These are phyloP conservation scores for Clarias fuscus DNA, from an alignment of 2,797 vertebrate species.

Conservation along the genomic window DNA sequence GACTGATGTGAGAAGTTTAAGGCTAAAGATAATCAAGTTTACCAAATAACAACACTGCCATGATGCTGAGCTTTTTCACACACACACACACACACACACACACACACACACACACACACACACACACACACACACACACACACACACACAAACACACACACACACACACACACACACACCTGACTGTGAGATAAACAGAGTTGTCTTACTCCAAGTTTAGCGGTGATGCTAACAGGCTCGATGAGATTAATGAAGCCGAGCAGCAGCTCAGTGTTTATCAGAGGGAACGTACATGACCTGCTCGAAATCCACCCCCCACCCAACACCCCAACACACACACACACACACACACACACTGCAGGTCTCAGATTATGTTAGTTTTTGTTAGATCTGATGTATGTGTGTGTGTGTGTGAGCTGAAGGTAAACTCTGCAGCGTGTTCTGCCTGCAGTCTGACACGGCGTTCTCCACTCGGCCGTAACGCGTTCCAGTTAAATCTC, in stretches of 20 bases:
- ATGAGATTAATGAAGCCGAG: background rate
- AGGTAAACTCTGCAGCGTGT: no score
- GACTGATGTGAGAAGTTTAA: background rate
- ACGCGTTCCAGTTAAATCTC: no score
- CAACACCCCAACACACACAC: background rate
- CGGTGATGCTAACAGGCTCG: background rate
- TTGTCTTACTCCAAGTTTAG: background rate
- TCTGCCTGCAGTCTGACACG: no score
- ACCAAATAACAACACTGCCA: background rate
- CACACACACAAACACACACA: background rate
- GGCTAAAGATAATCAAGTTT: background rate
- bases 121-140: background rate
- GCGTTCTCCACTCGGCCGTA: no score
- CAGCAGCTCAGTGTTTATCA: slow-evolving; percentile 6
- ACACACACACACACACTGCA: background rate
- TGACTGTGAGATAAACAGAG: background rate
- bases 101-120: background rate
- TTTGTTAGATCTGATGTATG: background rate
- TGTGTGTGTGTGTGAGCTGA: no score
- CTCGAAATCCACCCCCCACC: background rate
- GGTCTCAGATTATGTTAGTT: background rate
- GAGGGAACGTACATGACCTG: background rate
- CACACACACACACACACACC: background rate
- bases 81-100: background rate
- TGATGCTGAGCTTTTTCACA: background rate